These are phyloP conservation scores for Cnemophilus loriae DNA, from an alignment of 2,113 vertebrate species.

Conservation along the genomic window DNA sequence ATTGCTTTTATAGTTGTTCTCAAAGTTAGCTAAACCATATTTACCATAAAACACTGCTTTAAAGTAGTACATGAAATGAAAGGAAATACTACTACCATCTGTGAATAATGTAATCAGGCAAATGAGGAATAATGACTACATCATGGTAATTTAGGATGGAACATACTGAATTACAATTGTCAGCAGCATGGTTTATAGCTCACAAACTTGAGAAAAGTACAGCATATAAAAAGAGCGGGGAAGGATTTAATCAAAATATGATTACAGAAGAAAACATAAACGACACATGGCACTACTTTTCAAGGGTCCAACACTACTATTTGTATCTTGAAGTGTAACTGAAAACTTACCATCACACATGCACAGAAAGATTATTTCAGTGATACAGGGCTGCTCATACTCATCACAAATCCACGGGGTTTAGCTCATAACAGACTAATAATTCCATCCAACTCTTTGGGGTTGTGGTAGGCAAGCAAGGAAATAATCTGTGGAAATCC, in stretches of 20 bases:
- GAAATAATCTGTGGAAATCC: not conserved
- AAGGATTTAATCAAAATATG: slow-evolving; percentile 28
- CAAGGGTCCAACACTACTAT: not conserved
- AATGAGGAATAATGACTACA: slow-evolving; percentile 50
- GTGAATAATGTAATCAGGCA: slow-evolving; percentile 51
- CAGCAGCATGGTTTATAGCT: slow-evolving; percentile 42
- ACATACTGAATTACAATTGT: slow-evolving; percentile 49
- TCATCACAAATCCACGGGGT: not conserved
- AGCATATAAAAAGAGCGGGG: not conserved
- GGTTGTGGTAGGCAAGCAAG: not conserved
- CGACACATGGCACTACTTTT: not conserved
- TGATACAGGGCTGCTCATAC: not conserved
- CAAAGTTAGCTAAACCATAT: not conserved
- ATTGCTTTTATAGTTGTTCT: not conserved
- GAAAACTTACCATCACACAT: not conserved
- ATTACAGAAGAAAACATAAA: not conserved
- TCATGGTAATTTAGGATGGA: slow-evolving; percentile 34
- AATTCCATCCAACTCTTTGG: not conserved
- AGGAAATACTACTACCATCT: slow-evolving; percentile 32
- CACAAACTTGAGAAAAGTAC: slow-evolving; percentile 11
- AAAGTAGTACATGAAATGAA: not conserved
- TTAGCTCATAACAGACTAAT: not conserved
- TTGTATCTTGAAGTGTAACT: not conserved
- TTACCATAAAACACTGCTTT: not conserved
- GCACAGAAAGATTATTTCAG: not conserved